Percentiles rank a stretch among this genome's conserved stretches.
Conservation (phyloP, 2,113 vertebrate species). For the Paratilapia polleni region DNA sequence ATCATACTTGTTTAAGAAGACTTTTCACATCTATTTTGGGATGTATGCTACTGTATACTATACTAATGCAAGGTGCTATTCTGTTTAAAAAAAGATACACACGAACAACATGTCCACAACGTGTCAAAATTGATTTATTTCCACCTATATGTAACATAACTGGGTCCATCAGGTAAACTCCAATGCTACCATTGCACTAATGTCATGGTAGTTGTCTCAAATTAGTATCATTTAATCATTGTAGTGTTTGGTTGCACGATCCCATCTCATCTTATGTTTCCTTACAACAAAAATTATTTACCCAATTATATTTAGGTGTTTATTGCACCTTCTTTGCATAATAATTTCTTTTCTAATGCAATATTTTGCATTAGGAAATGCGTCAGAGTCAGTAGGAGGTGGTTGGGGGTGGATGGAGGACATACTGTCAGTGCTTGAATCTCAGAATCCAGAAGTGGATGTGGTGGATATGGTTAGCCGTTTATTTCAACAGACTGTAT, state of each 20-base stretch:
- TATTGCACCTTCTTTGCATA: not conserved
- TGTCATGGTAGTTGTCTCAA: not conserved
- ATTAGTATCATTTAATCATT: not conserved
- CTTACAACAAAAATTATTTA: not conserved
- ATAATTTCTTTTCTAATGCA: not conserved
- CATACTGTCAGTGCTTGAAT: not conserved
- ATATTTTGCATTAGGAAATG: rapidly evolving
- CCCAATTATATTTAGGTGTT: not conserved
- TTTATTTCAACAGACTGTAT: too few relatives aligned
- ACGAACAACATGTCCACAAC: not conserved
- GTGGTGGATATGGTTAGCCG: too few relatives aligned
- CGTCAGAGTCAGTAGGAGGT: not conserved
- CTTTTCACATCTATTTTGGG: slow-evolving; percentile 59
- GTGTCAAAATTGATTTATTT: not conserved
- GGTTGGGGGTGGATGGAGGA: not conserved
- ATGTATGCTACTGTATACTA: not conserved
- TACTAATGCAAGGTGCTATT: not conserved
- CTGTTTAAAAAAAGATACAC: not conserved
- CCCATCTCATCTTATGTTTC: too few relatives aligned
- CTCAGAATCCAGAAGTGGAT: too few relatives aligned
- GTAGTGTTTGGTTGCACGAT: not conserved
- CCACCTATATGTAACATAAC: not conserved
- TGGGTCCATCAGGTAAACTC: not conserved
- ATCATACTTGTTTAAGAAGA: slow-evolving; percentile 16
- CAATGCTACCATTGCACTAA: not conserved